Base-by-base conservation (phyloP, 2,888 invertebrate genomes). In the Nebria salina region DNA sequence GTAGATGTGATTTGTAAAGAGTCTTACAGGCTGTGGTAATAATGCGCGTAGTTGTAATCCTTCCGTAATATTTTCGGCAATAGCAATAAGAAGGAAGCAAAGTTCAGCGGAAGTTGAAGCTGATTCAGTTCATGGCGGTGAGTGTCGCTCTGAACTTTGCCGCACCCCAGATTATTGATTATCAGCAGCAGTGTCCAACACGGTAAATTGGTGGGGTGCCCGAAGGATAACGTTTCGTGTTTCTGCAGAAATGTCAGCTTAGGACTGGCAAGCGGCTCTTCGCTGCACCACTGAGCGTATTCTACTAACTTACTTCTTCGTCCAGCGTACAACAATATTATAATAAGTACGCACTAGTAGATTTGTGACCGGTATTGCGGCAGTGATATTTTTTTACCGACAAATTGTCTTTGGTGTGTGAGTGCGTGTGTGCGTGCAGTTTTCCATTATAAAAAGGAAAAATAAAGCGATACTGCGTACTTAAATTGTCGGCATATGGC, bases 401-500 rank as follows among this genome's bases (percentile, higher is more conserved):
- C 2, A 54, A 54, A 54, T 54, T 54, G 54, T 13, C 54, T 3
- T 54, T 54, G 54, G 54, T 54, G 54, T 54, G 34, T 34, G 34
- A 4, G 34, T 54, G 13, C 13, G 8, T 54, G 54, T 54, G 54
- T 54, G 54, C 13, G 54, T 13, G 54, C 54, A 8, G 13, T 54
- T 54, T 54, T 54, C 8, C 54, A 54, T 3, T 2, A 11, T 54
- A 6, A 15, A 34, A 26, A 72, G 20, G 1, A 15, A 15, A 73
- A 70, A 80, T 72, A 64, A 13, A 70, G 65, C 80, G 80, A 80
- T 75, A 66, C 72, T 75, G 34, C 70, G 80, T 80, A 75, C 73
- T n/a, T 68, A 26, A 20, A 25, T 68, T 70, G 80, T 80, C 54
- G 76, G 73, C 75, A 72, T 85, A 85, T 84, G 84, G 84, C 85